phyloP scores from a whole-genome alignment of 2,797 vertebrate genomes.

The Sebastes kiyomatsui region DNA sequence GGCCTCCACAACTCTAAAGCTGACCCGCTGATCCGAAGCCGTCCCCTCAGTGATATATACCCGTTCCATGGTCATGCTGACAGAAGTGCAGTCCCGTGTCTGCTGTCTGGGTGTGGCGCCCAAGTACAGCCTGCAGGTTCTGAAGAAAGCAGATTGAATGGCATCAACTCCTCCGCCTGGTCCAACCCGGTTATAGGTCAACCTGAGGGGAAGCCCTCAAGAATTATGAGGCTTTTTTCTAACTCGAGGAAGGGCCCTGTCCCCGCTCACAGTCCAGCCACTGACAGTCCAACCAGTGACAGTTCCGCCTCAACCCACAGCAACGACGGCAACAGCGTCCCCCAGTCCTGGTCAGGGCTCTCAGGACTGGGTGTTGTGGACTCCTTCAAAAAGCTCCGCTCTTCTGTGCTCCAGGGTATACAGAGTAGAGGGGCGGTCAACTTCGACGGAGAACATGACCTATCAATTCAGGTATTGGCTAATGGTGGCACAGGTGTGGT shows the following conservation, averaged over 20 bases:
- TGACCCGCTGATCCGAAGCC: constrained; percentile 56
- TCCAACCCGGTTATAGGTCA: constrained; percentile 71
- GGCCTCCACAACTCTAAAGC: constrained; percentile 42
- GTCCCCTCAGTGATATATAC: constrained; percentile 70
- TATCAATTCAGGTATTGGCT: constrained; percentile 40
- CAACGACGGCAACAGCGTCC: constrained; percentile 54
- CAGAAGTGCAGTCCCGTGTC: constrained; percentile 50
- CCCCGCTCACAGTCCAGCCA: constrained; percentile 27
- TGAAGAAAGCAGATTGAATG: constrained; percentile 68
- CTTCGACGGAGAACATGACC: constrained; percentile 52
- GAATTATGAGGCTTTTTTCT: constrained; percentile 89
- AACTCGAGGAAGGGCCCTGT: constrained; percentile 80
- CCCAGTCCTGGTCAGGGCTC: constrained; percentile 88
- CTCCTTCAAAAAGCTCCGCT: constrained; percentile 95
- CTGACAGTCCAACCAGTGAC: constrained; percentile 76
- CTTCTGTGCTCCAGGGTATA: constrained; percentile 93
- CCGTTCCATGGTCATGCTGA: constrained; percentile 59
- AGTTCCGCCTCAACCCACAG: constrained; percentile 77
- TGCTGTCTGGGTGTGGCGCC: constrained; percentile 60
- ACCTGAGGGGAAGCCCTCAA: constrained; percentile 82
- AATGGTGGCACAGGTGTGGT: constrained; percentile 55
- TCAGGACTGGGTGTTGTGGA: constrained; percentile 91
- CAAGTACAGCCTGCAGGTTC: constrained; percentile 61
- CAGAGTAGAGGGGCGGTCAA: constrained; percentile 82
- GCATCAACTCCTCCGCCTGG: constrained; percentile 59